Base-by-base conservation (phyloP, 2,888 invertebrate species). In the Agapetus fuscipes region DNA sequence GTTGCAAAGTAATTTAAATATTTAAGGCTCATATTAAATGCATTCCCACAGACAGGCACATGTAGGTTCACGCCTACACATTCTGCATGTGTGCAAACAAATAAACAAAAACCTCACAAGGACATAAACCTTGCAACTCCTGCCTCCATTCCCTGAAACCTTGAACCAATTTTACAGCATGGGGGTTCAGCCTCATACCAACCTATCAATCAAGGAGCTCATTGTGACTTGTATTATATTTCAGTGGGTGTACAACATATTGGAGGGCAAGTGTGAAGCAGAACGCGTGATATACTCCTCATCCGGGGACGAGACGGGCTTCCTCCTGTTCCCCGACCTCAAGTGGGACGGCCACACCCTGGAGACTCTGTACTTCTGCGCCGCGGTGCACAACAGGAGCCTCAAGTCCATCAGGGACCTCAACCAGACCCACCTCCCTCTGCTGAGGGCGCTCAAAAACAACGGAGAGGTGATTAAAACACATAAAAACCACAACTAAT, bases 231-330 rank as follows among this genome's bases (percentile, higher is more conserved):
- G 10, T 2, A 15, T 16, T 34, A 9, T n/a, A 31, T 28, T 3
- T 13, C 64, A 95, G 89, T 98, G 98, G 98, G 86, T 97, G 0
- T 86, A 89, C 60, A 99, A 99, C 60, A 91, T 98, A 46, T 61
- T 98, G 36, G 86, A 91, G 39, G 90, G 91, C 54, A 89, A 86
- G 58, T 79, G 83, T 31, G 98, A 98, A 67, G 67, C 72, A 2
- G 95, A 97, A 15, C 76, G 90, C 47, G 81, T 98, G 32, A 71
- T 94, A 4, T 84, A 78, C 57, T 86, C 89, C 58, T 87, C 91
- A 59, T 58, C 58, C 52, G 80, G 89, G 56, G 76, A 83, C 2
- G 73, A 76, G 30, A 78, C 64, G 46, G 95, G 96, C 0, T 97
- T 96, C 58, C 68, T 97, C 10, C 61, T 99, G 10, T 55, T 94